Base-by-base conservation (phyloP, 2,888 invertebrate species). In the Panopea generosa region DNA sequence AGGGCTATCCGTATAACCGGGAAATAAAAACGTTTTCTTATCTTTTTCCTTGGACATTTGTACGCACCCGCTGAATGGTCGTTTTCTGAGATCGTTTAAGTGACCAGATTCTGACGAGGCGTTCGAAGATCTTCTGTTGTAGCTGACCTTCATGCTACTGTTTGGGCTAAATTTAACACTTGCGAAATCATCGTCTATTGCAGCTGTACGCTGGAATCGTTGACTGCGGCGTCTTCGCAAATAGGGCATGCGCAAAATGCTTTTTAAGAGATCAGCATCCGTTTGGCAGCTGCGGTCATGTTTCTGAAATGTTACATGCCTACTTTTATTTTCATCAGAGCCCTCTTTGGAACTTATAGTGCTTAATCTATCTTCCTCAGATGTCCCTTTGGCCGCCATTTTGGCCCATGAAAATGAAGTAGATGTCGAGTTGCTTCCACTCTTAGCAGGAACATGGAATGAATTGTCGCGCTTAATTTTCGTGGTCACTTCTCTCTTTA, bases 231-330 rank as follows among this genome's bases (percentile, higher is more conserved):
- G 57, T 18, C 74, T 49, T 3, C 77, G 69, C 53, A 81, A 60
- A 47, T 81, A 75, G n/a, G 74, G 62, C 62, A 76, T 71, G 47
- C 60, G 26, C 26, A 66, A 38, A 40, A 81, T 69, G 47, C 76
- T 61, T 24, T 85, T 73, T 33, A 82, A 71, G 16, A 87, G 72
- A 2, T 84, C 85, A 0, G 81, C 67, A 47, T 84, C 84, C 0
- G 88, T 88, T 60, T 88, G 88, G 43, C 86, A 85, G 6, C 70
- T 79, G 1, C 57, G 69, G 56, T 85, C 85, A 9, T 76, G 73
- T 57, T 66, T 72, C 27, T 76, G 47, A 47, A 57, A 59, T 4
- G 55, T 53, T 2, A 74, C 61, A 22, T 72, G 75, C 62, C 77
- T 81, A 22, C 79, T 47, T 47, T 75, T 79, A 4, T 76, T 49